Percentiles rank a stretch among this genome's conserved stretches.
Conservation (phyloP, 2,113 vertebrate species). For the Melanerpes formicivorus region DNA sequence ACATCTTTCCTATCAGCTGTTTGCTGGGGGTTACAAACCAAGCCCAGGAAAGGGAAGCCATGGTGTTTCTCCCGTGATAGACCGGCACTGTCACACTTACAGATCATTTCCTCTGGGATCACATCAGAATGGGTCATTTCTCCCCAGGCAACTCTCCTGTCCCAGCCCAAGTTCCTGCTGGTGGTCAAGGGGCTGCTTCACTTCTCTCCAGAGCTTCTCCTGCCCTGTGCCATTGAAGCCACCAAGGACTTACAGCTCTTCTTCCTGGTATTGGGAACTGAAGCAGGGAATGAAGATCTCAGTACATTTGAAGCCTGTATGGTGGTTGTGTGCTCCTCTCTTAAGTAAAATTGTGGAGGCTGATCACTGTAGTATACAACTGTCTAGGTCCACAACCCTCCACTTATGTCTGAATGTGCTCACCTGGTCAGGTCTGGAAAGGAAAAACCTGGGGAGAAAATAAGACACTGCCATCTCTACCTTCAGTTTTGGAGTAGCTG, state of each 20-base stretch:
- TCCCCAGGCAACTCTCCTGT: background rate
- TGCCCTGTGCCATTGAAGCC: background rate
- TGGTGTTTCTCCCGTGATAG: background rate
- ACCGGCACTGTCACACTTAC: background rate
- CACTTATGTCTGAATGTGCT: fast-evolving
- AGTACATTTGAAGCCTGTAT: background rate
- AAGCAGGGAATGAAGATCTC: background rate
- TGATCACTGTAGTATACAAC: background rate
- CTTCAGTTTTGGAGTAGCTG: background rate
- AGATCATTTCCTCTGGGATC: background rate
- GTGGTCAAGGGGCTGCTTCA: background rate
- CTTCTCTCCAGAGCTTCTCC: background rate
- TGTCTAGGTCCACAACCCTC: background rate
- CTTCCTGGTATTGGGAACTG: background rate
- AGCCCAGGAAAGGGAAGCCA: background rate
- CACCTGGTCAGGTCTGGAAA: background rate
- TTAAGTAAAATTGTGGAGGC: background rate
- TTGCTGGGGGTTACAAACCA: background rate
- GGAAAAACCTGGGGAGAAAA: background rate
- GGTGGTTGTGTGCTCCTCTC: background rate
- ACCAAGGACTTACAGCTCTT: background rate
- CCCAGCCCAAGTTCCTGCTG: background rate
- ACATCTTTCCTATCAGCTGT: background rate
- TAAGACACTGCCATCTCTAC: too few species aligned
- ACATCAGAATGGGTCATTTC: background rate